Conservation (phyloP, 2,888 invertebrate genomes). For the Micoletzkya japonica region DNA sequence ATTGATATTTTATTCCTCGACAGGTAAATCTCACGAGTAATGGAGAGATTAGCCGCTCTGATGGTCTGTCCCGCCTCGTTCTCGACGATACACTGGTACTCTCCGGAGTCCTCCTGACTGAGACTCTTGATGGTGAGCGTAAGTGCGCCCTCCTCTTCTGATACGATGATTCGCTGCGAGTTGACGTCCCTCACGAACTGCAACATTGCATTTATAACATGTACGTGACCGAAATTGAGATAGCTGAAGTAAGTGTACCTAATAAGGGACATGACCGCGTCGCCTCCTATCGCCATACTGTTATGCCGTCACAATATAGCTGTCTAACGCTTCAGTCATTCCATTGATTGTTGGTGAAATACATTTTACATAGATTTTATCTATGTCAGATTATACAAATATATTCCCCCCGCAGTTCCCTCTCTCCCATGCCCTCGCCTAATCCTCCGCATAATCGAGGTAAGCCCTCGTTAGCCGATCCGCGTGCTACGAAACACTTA, state of each 20-base stretch:
- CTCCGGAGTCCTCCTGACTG: slow-evolving; percentile 47
- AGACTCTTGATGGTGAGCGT: slow-evolving; percentile 42
- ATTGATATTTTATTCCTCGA: neutral
- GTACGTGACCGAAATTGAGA: neutral
- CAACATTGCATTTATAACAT: neutral
- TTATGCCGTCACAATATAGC: too few species aligned
- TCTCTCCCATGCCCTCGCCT: slow-evolving; percentile 38
- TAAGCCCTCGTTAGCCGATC: too few species aligned
- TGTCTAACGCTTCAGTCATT: too few species aligned
- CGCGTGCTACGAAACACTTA: too few species aligned
- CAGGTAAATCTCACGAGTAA: slow-evolving; percentile 42
- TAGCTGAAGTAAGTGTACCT: neutral
- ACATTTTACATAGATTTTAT: too few species aligned
- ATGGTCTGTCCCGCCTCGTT: slow-evolving; percentile 50
- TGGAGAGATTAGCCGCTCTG: slow-evolving; percentile 37
- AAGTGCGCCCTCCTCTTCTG: slow-evolving; percentile 37
- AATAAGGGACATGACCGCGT: too few species aligned
- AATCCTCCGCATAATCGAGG: slow-evolving; percentile 35
- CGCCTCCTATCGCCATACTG: too few species aligned
- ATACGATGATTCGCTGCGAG: slow-evolving; percentile 31
- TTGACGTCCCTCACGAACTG: slow-evolving; percentile 25
- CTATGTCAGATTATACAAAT: too few species aligned
- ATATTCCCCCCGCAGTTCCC: too few species aligned
- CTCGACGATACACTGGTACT: slow-evolving; percentile 47
- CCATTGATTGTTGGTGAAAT: too few species aligned